Evolutionary conservation across 2,888 invertebrate genomes (phyloP).

Genomic region (Lasioglossum figueresi): DNA sequence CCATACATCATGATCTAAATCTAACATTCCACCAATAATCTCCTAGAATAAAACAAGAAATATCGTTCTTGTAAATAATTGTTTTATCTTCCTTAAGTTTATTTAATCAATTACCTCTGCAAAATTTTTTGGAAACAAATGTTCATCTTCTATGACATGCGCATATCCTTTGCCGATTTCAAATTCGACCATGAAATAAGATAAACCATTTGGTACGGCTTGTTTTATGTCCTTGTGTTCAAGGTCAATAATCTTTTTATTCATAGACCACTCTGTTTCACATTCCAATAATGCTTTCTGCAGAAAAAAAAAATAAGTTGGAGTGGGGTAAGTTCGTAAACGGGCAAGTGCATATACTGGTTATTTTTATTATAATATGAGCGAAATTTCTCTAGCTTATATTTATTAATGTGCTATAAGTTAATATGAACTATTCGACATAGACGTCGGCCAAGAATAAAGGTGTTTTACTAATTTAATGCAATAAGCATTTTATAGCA

Average conservation of each 20-base stretch:
- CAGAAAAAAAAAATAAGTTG: too few relatives aligned
- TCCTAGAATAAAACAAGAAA: constrained; percentile 86
- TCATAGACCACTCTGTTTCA: constrained; percentile 97
- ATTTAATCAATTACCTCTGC: constrained; percentile 89
- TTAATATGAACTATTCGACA: too few relatives aligned
- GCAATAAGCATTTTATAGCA: too few relatives aligned
- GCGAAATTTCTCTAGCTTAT: too few relatives aligned
- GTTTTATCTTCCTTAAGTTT: background rate
- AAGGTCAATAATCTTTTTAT: constrained; percentile 94
- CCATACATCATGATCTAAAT: constrained; percentile 94
- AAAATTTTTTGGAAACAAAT: constrained; percentile 93
- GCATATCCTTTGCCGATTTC: constrained; percentile 96
- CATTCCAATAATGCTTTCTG: constrained; percentile 97
- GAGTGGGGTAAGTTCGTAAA: too few relatives aligned
- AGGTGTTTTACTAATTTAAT: too few relatives aligned
- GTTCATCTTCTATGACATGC: constrained; percentile 98
- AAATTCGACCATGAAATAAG: constrained; percentile 98
- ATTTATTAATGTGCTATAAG: too few relatives aligned
- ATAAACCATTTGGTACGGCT: constrained; percentile 95
- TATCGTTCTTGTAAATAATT: background rate
- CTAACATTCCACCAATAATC: constrained; percentile 97
- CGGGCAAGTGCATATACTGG: too few relatives aligned
- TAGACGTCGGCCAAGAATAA: too few relatives aligned
- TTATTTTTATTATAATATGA: too few relatives aligned
- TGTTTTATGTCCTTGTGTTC: constrained; percentile 89